Percentiles rank a stretch among this genome's conserved stretches.
Evolutionary conservation across 2,888 invertebrate species (phyloP).

Genomic region (Hymenopus coronatus): DNA sequence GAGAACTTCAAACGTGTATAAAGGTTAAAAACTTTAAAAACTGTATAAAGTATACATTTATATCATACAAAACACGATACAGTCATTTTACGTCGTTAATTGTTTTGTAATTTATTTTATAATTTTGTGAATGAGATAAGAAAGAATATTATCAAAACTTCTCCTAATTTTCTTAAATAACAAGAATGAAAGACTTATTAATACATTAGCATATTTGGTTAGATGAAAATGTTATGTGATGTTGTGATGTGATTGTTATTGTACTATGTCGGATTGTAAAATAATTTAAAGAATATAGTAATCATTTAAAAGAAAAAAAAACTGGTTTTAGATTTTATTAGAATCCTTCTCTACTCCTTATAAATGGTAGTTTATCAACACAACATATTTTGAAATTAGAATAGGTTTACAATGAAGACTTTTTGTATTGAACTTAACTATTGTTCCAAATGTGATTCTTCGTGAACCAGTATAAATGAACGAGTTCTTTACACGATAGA

Average conservation of each 20-base stretch:
- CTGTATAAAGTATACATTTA: neutral
- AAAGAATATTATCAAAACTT: neutral
- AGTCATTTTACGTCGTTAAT: neutral
- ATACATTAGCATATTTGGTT: neutral
- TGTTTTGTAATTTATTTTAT: neutral
- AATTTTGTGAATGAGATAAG: neutral
- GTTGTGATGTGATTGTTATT: neutral
- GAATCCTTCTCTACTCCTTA: no score
- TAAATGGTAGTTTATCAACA: no score
- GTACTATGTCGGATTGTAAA: conserved; percentile 2
- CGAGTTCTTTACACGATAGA: no score
- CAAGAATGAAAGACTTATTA: neutral
- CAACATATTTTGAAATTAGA: no score
- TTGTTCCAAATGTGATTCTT: no score
- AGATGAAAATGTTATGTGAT: neutral
- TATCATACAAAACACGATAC: neutral
- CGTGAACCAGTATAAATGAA: no score
- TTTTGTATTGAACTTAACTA: no score
- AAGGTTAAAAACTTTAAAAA: neutral
- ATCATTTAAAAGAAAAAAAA: neutral
- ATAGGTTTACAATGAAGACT: no score
- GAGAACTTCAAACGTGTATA: neutral
- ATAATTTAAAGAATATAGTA: neutral
- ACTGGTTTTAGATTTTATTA: neutral
- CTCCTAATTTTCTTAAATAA: neutral